phyloP scores from a whole-genome alignment of 2,888 invertebrate species.

The Nephrocerus scutellatus region DNA sequence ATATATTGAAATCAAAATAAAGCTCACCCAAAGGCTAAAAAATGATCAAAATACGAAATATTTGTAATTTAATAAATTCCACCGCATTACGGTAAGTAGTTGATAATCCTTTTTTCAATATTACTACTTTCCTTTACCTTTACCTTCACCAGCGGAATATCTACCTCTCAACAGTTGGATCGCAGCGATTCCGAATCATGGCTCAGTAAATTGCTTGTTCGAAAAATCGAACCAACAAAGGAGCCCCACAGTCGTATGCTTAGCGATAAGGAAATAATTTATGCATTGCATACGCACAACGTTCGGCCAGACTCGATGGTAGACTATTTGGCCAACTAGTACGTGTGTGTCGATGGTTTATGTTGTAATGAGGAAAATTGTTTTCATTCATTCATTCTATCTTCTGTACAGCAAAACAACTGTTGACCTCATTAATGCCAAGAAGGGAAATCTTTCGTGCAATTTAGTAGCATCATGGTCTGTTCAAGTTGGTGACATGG shows the following conservation, averaged over 20 bases:
- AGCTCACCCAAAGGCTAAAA: no score
- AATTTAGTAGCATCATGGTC: slow-evolving; percentile 94
- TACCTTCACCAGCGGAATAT: no score
- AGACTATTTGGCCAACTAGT: slow-evolving; percentile 87
- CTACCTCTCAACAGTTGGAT: no score
- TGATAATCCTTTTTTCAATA: no score
- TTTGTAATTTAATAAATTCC: slow-evolving; percentile 19
- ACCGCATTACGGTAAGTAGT: slow-evolving; percentile 26
- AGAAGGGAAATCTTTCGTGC: slow-evolving; percentile 66
- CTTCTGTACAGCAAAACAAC: slow-evolving; percentile 60
- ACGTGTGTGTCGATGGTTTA: slow-evolving; percentile 47
- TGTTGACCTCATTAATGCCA: slow-evolving; percentile 68
- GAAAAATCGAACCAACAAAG: slow-evolving; percentile 89
- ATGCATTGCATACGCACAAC: slow-evolving; percentile 91
- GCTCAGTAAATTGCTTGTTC: slow-evolving; percentile 81
- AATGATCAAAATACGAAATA: slow-evolving; percentile 24
- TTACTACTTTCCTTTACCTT: no score
- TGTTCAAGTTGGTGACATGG: slow-evolving; percentile 82
- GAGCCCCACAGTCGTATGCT: slow-evolving; percentile 95
- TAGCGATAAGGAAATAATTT: slow-evolving; percentile 92
- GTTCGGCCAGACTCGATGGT: slow-evolving; percentile 83
- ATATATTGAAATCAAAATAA: slow-evolving; percentile 1
- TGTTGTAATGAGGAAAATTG: slow-evolving; percentile 16
- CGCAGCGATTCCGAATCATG: slow-evolving; percentile 62
- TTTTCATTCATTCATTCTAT: slow-evolving; percentile 18